Base-by-base conservation (phyloP, 1,140 invertebrate genomes). In the Drosophila insularis region DNA sequence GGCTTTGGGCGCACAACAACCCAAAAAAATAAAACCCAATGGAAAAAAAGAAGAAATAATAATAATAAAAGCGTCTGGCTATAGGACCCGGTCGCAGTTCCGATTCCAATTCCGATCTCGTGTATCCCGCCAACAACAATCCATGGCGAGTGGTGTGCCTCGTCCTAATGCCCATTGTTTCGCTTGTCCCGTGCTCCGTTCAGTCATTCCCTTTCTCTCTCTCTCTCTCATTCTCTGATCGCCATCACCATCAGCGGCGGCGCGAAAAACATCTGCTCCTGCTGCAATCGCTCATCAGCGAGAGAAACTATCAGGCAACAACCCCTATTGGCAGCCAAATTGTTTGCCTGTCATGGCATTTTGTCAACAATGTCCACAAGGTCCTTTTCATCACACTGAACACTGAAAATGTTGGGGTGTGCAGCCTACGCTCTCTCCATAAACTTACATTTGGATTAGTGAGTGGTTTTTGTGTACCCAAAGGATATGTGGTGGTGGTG, bases 201-300 rank as follows among this genome's bases (percentile, higher is more conserved):
- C 32, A 10, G 2, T 31, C 27, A 2, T 5, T 31, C 27, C 0
- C 63, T 19, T 14, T 19, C 64, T 27, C 10, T 23, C 11, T 67
- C 6, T 55, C 55, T 13, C 37, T 46, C 21, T 5, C 43, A 37
- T 37, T 61, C 62, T 21, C 32, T 67, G 68, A 59, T 78, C 75
- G 68, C 73, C 60, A 67, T 70, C 68, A 35, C 10, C 32, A 11
- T 2, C 32, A 5, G 6, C 10, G 32, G 7, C 66, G 60, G 77
- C 77, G 78, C 80, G 74, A 89, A 90, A 89, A 90, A 90, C 89
- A 90, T 90, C 89, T 90, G 89, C 89, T 80, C 89, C 80, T 90
- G 89, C 89, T 90, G 87, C 84, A 90, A 87, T 80, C 86, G 80
- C 73, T 82, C 77, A 73, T 74, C 67, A 54, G 60, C 32, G 32